Conservation (phyloP, 2,113 vertebrate genomes). For the Oreochromis aureus region DNA sequence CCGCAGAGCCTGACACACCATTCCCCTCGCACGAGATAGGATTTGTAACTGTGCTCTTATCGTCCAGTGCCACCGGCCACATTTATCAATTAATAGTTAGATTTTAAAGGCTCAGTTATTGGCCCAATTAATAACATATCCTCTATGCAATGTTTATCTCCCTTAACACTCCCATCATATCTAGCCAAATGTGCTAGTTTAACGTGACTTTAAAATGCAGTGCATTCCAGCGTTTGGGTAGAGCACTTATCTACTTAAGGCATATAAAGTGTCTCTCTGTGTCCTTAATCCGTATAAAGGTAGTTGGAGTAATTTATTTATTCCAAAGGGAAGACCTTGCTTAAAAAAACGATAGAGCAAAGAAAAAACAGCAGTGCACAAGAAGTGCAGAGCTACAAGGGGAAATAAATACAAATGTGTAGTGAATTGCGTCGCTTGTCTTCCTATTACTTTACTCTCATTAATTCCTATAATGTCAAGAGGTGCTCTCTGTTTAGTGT, state of each 20-base stretch:
- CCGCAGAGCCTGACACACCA: not conserved
- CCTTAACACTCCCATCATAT: not conserved
- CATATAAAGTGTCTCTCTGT: not conserved
- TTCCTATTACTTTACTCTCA: conserved; percentile 28
- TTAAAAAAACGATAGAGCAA: not conserved
- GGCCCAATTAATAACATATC: conserved; percentile 46
- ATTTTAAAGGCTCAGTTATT: conserved; percentile 47
- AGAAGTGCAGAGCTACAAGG: not conserved
- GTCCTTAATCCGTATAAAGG: conserved; percentile 18
- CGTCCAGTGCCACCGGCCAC: not conserved
- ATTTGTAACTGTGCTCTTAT: conserved; percentile 40
- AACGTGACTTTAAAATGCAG: not conserved
- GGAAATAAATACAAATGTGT: conserved; percentile 29
- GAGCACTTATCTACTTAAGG: not conserved
- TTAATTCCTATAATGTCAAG: conserved; percentile 50
- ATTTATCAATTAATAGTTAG: conserved; percentile 62
- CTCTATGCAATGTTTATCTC: not conserved
- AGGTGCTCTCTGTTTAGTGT: conserved; percentile 39
- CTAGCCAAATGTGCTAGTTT: conserved; percentile 1
- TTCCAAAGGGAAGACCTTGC: not conserved
- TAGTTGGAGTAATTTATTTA: conserved; percentile 3
- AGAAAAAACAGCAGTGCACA: conserved; percentile 7
- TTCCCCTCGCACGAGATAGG: conserved; percentile 14
- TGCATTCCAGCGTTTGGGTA: not conserved
- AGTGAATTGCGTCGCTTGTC: not conserved